Conservation (phyloP, 2,797 vertebrate genomes). For the Coracias cyanogaster region DNA sequence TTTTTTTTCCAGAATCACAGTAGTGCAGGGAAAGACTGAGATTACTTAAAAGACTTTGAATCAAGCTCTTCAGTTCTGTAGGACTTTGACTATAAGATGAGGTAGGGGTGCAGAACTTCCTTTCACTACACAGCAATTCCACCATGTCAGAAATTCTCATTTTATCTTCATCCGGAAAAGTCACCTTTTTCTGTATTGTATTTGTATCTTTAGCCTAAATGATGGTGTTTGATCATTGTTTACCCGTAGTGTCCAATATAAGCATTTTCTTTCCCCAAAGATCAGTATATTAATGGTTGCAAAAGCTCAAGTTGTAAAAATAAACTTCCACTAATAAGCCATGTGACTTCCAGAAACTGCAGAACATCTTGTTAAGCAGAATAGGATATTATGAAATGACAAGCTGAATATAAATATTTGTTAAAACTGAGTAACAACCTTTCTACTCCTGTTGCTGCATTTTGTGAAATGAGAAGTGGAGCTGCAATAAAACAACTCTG, state of each 20-base stretch:
- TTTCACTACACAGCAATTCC: background rate
- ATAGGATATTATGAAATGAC: conserved; percentile 48
- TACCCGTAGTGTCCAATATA: background rate
- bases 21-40: background rate
- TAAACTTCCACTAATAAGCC: conserved; percentile 16
- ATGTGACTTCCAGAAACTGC: conserved; percentile 40
- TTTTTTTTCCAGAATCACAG: background rate
- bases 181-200: background rate
- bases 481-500: background rate
- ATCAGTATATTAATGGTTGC: background rate
- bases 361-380: conserved; percentile 53
- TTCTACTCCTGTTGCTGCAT: background rate
- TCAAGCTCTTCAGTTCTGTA: background rate
- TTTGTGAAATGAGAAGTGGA: background rate
- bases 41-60: background rate
- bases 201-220: background rate
- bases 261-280: background rate
- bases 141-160: background rate
- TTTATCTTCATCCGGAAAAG: background rate
- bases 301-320: conserved; percentile 46
- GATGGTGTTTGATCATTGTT: background rate
- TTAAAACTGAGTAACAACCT: background rate
- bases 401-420: conserved; percentile 48
- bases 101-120: background rate
- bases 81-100: background rate